Evolutionary conservation across 2,797 vertebrate genomes (phyloP), one percentile per base, ranked within the genome.

Genomic region (Cetoscarus ocellatus): DNA sequence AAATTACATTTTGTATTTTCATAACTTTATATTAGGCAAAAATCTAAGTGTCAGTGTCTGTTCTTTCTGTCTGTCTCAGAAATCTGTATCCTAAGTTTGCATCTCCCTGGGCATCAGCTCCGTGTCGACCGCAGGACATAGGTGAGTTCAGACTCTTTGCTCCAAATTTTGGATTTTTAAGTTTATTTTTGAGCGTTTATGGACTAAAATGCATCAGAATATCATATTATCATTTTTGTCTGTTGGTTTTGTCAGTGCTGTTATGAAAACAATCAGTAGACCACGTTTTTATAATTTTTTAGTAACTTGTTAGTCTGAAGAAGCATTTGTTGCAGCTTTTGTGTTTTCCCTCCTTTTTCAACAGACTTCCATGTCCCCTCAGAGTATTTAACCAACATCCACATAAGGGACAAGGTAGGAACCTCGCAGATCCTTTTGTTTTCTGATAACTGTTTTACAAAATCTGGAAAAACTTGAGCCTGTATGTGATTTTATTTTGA

Each of bases 91-190:
- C 89, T 77, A 99, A 99, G 94, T 99, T 99, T 94, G 96, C 98
- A 61, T 99, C 98, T 86, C 98, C 98, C 0, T 99, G 98, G 97
- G 98, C 98, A 76, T 98, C 97, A 65, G 97, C 98, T 77, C 97
- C 98, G 3, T 99, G 98, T 94, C 97, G 97, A 94, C 98, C 98
- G 91, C 98, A 99, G 95, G 98, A 99, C 86, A 99, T 99, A 79
- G 98, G 98, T 99, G 94, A 95, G 86, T 76, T 39, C 2, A 12
- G 0, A 11, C 9, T 1, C 8, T 11, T 2, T 1, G 35, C 47
- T 3, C 1, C 27, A 17, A 17, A 18, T 3, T 3, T 44, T 5
- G 5, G 12, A 27, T 48, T 13, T 9, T 12, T 53, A 3, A 35
- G 38, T 7, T n/a, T 38, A n/a, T 1, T 51, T 67, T 8, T 59